Percentiles rank a stretch among this genome's conserved stretches.
Conservation (phyloP, 23 tunicate genomes). For the Halocynthia roretzi region DNA sequence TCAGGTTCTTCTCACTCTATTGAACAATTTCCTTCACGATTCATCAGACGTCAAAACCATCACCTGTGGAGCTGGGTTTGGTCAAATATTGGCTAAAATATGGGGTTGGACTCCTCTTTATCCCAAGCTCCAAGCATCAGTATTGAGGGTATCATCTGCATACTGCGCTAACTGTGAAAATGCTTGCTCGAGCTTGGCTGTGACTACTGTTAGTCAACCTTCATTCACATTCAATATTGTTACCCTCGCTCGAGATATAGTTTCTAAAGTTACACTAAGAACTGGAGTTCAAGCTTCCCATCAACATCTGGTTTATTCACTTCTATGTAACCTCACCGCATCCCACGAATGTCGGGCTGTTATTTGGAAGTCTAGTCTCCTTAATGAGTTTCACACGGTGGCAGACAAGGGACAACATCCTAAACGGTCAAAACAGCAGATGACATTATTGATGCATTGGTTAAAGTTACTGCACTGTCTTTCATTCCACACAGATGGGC, state of each 20-base stretch:
- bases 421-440: conserved; percentile 66
- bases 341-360: conserved; percentile 64
- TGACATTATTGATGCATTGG: conserved; percentile 48
- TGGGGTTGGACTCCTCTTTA: conserved; percentile 1
- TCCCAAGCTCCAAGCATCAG: conserved; percentile 1
- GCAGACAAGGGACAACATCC: conserved; percentile 75
- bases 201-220: neutral
- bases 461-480: conserved; percentile 46
- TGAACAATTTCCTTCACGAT: conserved; percentile 38
- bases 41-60: conserved; percentile 14
- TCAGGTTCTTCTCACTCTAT: conserved; percentile 19
- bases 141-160: neutral
- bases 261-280: conserved; percentile 21
- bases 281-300: conserved; percentile 27
- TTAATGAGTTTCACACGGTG: conserved; percentile 37
- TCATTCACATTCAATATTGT: neutral
- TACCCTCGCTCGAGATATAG: conserved; percentile 39
- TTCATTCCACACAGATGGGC: conserved; percentile 84
- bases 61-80: conserved; percentile 37
- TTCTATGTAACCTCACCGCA: conserved; percentile 29
- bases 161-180: conserved; percentile 12
- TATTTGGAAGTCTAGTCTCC: conserved; percentile 45
- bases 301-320: conserved; percentile 32
- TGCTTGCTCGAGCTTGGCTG: conserved; percentile 3
- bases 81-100: conserved; percentile 16